Evolutionary conservation across 2,113 vertebrate genomes (phyloP), one percentile per base, ranked within the genome.

Genomic region (Axis porcinus): DNA sequence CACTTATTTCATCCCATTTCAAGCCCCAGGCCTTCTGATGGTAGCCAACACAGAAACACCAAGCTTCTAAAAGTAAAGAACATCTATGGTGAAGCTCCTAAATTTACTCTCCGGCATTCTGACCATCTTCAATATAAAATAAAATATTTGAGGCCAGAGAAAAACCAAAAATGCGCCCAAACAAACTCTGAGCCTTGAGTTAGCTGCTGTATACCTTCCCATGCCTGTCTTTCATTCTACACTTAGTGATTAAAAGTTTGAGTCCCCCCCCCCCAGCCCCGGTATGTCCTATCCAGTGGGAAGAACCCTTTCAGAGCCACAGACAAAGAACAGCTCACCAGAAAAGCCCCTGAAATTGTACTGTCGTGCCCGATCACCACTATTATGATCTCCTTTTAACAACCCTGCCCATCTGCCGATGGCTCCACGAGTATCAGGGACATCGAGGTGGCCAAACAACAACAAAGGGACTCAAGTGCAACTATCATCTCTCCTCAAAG

Each of bases 391-490:
- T 92, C 96, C 57, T 97, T 60, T 91, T 83, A 6, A 95, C 94
- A 93, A 54, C 81, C 93, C 86, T 95, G 94, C 82, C 88, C 86
- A 97, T 98, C 98, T 98, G 98, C 98, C 67, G 58, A 97, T 88
- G 91, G n/a, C 96, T 91, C 91, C 4, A 93, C 19, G 21, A 54
- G 62, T 0, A 40, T 55, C 79, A 23, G 89, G 92, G 87, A 62
- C 81, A 82, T 7, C 74, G 43, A 96, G 83, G 74, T 91, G 23
- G 76, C 79, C 96, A 96, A 97, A 93, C 94, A 98, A 98, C 98
- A 98, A 98, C 98, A 99, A 98, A 98, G 98, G 93, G 97, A 98
- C 98, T 98, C 92, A 50, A 97, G 91, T 95, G 91, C 98, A 97
- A 98, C 98, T 98, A 95, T 95, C 96, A 90, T 95, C 95, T 91